These are phyloP conservation scores for Bhutanitis thaidina DNA, from an alignment of 2,888 invertebrate species.

Conservation along the genomic window DNA sequence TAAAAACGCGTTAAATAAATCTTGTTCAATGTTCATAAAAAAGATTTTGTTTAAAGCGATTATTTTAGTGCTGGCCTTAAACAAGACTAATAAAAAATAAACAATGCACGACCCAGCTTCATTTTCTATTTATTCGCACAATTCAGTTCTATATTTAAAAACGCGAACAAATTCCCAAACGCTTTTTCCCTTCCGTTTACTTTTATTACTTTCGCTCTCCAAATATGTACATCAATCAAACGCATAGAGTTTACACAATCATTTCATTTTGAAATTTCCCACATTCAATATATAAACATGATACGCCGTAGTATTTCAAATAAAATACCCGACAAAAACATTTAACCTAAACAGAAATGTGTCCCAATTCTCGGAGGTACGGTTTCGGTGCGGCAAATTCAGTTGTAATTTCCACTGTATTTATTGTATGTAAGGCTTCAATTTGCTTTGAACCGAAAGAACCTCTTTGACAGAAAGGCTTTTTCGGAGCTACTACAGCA, in stretches of 20 bases:
- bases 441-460: constrained; percentile 23
- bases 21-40: no score
- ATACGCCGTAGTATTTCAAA: constrained; percentile 32
- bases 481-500: constrained; percentile 34
- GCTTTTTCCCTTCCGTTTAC: not conserved
- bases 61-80: no score
- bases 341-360: constrained; percentile 45
- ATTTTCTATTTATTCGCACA: no score
- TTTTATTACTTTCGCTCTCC: not conserved
- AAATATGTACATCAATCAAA: constrained; percentile 16
- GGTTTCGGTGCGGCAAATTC: constrained; percentile 14
- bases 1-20: not conserved
- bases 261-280: constrained; percentile 19
- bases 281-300: constrained; percentile 38
- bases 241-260: constrained; percentile 11
- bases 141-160: no score
- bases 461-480: constrained; percentile 48
- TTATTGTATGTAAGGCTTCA: not conserved
- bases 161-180: no score
- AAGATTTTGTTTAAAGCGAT: no score
- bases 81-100: not conserved
- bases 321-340: constrained; percentile 41
- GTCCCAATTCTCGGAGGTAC: constrained; percentile 40
- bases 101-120: not conserved
- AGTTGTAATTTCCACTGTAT: constrained; percentile 26